Percentiles rank a stretch among this genome's conserved stretches.
phyloP scores from a whole-genome alignment of 2,113 vertebrate species.

The Cyprinodon brontotheroides region DNA sequence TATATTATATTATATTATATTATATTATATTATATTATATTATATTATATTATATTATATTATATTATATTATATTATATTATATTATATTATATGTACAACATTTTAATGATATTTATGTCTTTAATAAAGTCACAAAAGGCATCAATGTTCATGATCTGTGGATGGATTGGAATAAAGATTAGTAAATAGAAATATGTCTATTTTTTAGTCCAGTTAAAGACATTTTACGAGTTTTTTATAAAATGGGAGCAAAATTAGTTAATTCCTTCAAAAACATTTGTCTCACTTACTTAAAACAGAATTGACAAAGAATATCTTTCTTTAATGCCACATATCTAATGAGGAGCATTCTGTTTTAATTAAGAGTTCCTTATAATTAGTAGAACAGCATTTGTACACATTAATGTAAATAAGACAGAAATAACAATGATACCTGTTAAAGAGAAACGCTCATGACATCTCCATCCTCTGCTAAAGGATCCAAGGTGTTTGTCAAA shows the following conservation, averaged over 20 bases:
- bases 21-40: too few species aligned
- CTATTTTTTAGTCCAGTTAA: not conserved
- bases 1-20: too few species aligned
- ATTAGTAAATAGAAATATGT: not conserved
- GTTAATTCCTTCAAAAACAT: not conserved
- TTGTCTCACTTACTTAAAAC: not conserved
- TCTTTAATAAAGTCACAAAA: not conserved
- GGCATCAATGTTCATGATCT: not conserved
- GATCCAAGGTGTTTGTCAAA: slow-evolving; percentile 37
- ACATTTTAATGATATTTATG: not conserved
- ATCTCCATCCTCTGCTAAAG: slow-evolving; percentile 61
- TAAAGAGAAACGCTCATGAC: slow-evolving; percentile 30
- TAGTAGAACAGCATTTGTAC: not conserved
- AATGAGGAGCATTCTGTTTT: not conserved
- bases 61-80: too few species aligned
- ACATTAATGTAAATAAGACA: slow-evolving; percentile 5
- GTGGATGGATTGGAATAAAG: not conserved
- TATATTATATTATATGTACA: too few species aligned
- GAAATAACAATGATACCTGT: slow-evolving; percentile 17
- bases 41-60: too few species aligned
- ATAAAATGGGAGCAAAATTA: not conserved
- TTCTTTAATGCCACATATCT: not conserved
- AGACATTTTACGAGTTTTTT: not conserved
- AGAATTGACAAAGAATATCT: not conserved
- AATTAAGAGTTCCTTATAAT: slow-evolving; percentile 13